Evolutionary conservation across 2,113 vertebrate species (phyloP), one percentile per base, ranked within the genome.

Genomic region (Lepus europaeus): DNA sequence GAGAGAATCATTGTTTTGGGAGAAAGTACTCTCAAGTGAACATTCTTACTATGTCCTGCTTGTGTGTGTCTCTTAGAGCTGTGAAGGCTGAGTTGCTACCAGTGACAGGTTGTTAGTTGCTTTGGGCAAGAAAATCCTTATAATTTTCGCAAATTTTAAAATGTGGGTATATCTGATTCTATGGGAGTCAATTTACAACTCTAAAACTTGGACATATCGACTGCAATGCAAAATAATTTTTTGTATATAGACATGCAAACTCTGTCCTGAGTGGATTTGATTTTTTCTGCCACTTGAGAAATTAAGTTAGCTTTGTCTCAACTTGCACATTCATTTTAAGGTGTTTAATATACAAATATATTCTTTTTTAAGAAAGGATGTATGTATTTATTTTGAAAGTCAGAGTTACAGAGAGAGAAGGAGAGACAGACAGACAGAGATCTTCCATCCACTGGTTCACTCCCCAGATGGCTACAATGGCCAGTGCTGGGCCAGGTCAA

Each of bases 151-250:
- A 25, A 45, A 85, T 87, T 87, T 59, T 74, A 74, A 87, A 91
- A 51, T 89, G 17, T 19, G 84, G 45, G 36, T 36, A 53, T n/a
- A 86, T 82, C 76, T 92, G 45, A 76, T 68, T 90, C 16, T 73
- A 11, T 17, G 33, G 59, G 39, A 89, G n/a, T 17, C 87, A 76
- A 84, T 96, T 96, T 59, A 91, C 56, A 78, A n/a, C 76, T 69
- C 49, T 51, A 29, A 94, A 73, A 83, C 23, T n/a, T 61, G 4
- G 23, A 27, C 13, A 39, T 74, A 79, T 13, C 83, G 31, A 39
- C 22, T 83, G 36, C 36, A 74, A 39, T 59, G 22, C 33, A 56
- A 70, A 88, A 72, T 81, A 70, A 36, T 53, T 87, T 45, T 45
- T 88, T 91, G 39, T 33, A 22, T 51, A 20, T 29, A 76, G 22